Evolutionary conservation across 2,113 vertebrate species (phyloP).

Genomic region (Pachyramphus minor): DNA sequence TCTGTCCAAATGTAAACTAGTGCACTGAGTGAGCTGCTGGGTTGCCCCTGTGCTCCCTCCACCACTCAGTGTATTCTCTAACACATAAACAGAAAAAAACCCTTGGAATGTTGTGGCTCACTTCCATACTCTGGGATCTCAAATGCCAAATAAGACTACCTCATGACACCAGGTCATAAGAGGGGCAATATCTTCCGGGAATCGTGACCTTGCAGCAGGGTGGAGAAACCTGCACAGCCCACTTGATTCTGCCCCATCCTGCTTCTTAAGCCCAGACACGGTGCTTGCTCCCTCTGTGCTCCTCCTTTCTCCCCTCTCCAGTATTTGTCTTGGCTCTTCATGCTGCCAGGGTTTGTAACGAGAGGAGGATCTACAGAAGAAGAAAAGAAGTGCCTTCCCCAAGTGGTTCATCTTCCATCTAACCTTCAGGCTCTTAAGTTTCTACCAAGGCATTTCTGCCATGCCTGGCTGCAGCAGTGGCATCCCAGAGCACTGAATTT

Average conservation of each 20-base stretch:
- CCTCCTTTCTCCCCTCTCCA: not conserved
- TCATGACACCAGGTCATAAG: not conserved
- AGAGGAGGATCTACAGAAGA: not conserved
- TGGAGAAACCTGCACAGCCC: not conserved
- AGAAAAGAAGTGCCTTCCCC: not conserved
- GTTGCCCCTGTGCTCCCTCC: not conserved
- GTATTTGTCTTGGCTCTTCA: not conserved
- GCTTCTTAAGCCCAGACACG: not conserved
- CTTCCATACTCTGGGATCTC: not conserved
- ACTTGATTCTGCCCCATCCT: not conserved
- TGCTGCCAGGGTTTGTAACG: not conserved
- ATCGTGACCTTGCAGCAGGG: not conserved
- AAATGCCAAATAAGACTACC: not conserved
- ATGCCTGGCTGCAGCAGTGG: not conserved
- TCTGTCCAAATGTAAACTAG: not conserved
- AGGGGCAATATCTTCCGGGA: not conserved
- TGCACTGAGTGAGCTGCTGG: not conserved
- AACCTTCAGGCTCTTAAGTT: not conserved
- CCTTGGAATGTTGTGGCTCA: not conserved
- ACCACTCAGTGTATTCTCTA: not conserved
- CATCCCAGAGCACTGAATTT: not conserved
- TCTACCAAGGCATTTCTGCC: not conserved
- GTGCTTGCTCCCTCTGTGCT: not conserved
- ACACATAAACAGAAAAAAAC: not conserved
- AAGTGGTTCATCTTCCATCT: not conserved